Evolutionary conservation across 1,140 invertebrate species (phyloP), one percentile per base, ranked within the genome.

Genomic region (Diploscapter pachys): DNA sequence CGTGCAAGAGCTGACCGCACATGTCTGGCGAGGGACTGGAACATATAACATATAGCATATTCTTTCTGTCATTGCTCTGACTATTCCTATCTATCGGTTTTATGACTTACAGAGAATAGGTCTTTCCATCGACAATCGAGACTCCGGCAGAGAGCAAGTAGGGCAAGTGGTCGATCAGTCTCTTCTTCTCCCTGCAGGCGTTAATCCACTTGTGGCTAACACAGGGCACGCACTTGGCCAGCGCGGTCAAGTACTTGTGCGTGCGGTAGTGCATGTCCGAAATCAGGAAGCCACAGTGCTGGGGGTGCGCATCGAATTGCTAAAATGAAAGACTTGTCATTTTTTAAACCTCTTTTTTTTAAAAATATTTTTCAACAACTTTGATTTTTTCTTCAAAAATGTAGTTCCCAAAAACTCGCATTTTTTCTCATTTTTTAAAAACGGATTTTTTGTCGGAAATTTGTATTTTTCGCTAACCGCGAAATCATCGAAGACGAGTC

Each of bases 251-350:
- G 62, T 84, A 84, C 65, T 84, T 84, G 73, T 84, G 82, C 5
- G 83, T 84, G 3, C 83, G 80, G 63, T 84, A 84, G 71, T 74
- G 78, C 0, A 81, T 83, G 72, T 84, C 83, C n/a, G 84, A 83
- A 69, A 84, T 80, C 5, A 84, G 73, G 67, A 71, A 83, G 3
- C 74, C 77, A 5, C 71, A 69, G 3, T 59, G 57, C 3, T 63
- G 73, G 2, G 54, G 61, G 5, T 75, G 11, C 5, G 71, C 13
- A 5, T 69, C 68, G 61, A 72, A 63, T 9, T 9, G 55, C 63
- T 56, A 59, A 69, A 69, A 31, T 31, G 31, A 31, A 52, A 71
- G 11, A 57, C 13, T 52, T 5, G 51, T 73, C 4, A 78, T 51
- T 2, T 56, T n/a, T 3, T 3, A 5, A 13, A 57, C 9, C 0